These are phyloP conservation scores for Cyrtodaria siliqua DNA, from an alignment of 2,888 invertebrate genomes.

Conservation along the genomic window DNA sequence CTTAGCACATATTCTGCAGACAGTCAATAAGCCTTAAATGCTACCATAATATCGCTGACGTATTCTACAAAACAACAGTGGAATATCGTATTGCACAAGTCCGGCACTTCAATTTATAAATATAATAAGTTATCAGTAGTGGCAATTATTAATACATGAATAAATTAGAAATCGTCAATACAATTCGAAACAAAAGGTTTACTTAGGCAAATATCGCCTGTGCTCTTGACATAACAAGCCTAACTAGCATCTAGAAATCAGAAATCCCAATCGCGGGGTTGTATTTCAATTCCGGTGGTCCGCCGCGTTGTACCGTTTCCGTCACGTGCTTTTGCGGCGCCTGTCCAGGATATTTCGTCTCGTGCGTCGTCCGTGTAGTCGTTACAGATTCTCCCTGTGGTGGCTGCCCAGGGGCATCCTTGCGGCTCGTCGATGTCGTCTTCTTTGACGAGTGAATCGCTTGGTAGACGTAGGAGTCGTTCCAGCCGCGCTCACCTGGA, in stretches of 20 bases:
- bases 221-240: too few relatives aligned
- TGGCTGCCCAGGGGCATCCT: constrained; percentile 39
- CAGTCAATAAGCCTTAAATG: too few relatives aligned
- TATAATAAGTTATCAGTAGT: not conserved
- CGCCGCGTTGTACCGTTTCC: constrained; percentile 49
- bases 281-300: constrained; percentile 34
- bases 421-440: constrained; percentile 32
- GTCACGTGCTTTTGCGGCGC: constrained; percentile 56
- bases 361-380: constrained; percentile 38
- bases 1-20: too few relatives aligned
- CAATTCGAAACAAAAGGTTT: too few relatives aligned
- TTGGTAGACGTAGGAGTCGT: constrained; percentile 56
- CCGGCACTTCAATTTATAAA: constrained; percentile 1
- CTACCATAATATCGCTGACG: too few relatives aligned
- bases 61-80: too few relatives aligned
- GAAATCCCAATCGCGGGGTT: constrained; percentile 51
- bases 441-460: constrained; percentile 55
- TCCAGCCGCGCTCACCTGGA: constrained; percentile 58
- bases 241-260: constrained; percentile 45
- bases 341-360: constrained; percentile 54
- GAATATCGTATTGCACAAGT: constrained; percentile 3
- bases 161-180: too few relatives aligned
- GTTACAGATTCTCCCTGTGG: constrained; percentile 50
- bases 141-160: not conserved
- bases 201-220: too few relatives aligned